Conservation (phyloP, 2,113 vertebrate species). For the Calidris pugnax region DNA sequence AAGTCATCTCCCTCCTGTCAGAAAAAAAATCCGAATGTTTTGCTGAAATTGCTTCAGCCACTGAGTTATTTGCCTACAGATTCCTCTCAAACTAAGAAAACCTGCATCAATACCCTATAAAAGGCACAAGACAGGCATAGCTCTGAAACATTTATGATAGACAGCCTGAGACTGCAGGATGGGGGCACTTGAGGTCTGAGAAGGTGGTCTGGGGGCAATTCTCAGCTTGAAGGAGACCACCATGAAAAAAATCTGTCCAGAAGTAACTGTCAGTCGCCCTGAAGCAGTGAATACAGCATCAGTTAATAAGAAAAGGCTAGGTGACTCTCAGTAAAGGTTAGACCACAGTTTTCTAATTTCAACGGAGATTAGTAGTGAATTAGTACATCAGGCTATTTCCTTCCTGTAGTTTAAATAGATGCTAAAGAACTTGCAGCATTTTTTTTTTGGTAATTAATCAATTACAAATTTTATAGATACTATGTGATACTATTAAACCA, state of each 20-base stretch:
- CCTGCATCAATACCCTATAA: rapidly evolving
- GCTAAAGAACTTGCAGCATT: not conserved
- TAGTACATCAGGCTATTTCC: not conserved
- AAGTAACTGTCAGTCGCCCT: not conserved
- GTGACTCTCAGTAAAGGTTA: not conserved
- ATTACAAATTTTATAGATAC: not conserved
- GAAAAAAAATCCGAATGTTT: not conserved
- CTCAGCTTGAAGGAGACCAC: not conserved
- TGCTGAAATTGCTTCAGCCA: not conserved
- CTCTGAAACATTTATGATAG: not conserved
- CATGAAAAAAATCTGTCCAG: not conserved
- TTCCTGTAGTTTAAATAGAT: not conserved
- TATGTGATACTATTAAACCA: not conserved
- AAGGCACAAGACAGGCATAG: not conserved
- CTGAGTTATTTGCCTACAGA: not conserved
- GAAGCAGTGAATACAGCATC: not conserved
- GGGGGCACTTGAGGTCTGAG: too few relatives aligned
- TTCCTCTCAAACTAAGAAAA: not conserved
- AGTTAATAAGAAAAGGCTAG: not conserved
- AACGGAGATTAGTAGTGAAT: not conserved
- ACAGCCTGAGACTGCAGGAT: not conserved
- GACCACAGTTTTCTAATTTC: not conserved
- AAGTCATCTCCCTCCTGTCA: not conserved
- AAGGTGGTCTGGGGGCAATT: not conserved
- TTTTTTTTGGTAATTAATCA: not conserved